Percentiles rank a stretch among this genome's conserved stretches.
Evolutionary conservation across 2,888 invertebrate genomes (phyloP).

Genomic region (Prenolepis imparis): DNA sequence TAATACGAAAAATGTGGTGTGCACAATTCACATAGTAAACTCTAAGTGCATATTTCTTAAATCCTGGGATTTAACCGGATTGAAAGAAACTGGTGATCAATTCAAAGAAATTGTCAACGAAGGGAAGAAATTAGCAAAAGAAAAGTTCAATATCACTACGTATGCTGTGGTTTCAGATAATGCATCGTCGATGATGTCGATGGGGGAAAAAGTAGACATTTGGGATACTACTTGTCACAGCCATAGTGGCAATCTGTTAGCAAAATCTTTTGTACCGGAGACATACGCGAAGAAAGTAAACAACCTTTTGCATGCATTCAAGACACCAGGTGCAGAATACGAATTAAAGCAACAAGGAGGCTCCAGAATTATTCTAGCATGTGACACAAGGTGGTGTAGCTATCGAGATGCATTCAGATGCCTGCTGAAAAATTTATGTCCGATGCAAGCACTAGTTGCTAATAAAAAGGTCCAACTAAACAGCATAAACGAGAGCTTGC

Average conservation of each 20-base stretch:
- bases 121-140: conserved; percentile 51
- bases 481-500: not conserved
- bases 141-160: not conserved
- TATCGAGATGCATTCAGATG: conserved; percentile 51
- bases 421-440: conserved; percentile 46
- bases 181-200: conserved; percentile 6
- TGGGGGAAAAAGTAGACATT: not conserved
- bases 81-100: conserved; percentile 54
- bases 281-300: conserved; percentile 11
- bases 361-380: conserved; percentile 56
- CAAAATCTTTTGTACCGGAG: not conserved
- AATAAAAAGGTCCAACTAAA: not conserved
- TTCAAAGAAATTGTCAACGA: conserved; percentile 51
- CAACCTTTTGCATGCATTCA: not conserved
- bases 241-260: conserved; percentile 22
- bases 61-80: conserved; percentile 62
- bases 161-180: conserved; percentile 21
- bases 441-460: not conserved
- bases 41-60: conserved; percentile 61
- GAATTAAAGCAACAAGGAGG: conserved; percentile 55
- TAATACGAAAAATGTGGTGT: conserved; percentile 50
- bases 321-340: conserved; percentile 54
- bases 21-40: conserved; percentile 33
- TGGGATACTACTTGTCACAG: conserved; percentile 16
- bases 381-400: conserved; percentile 59